Conservation (phyloP, 2,113 vertebrate species). For the Talpa occidentalis region DNA sequence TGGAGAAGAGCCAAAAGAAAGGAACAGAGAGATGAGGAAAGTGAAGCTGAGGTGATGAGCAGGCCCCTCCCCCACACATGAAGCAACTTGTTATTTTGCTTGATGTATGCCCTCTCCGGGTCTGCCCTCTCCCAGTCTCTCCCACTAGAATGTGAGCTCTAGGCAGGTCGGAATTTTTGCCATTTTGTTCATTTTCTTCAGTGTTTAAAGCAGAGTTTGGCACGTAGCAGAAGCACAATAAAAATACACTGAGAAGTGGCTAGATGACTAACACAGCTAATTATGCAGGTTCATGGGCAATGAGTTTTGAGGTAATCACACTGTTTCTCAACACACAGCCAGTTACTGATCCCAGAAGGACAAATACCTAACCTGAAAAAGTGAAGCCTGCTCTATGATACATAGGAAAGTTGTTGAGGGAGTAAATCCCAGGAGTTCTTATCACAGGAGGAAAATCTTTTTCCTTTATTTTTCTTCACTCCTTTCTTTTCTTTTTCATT, state of each 20-base stretch:
- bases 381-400: background rate
- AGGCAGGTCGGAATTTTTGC: background rate
- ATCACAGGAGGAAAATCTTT: background rate
- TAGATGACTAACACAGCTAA: background rate
- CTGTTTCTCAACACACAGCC: background rate
- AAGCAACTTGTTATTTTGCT: background rate
- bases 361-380: background rate
- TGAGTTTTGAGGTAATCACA: background rate
- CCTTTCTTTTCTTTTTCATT: background rate
- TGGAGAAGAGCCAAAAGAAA: background rate
- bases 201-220: background rate
- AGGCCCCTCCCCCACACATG: background rate
- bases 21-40: background rate
- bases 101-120: background rate
- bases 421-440: background rate
- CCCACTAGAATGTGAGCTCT: background rate
- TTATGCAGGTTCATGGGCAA: background rate
- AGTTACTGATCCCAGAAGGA: background rate
- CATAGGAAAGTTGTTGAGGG: background rate
- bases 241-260: background rate
- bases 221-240: background rate
- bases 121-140: background rate
- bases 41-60: rapidly evolving
- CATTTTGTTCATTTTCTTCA: background rate
- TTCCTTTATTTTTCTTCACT: background rate